Evolutionary conservation across 2,888 invertebrate species (phyloP).

Genomic region (Drosophila incognita): DNA sequence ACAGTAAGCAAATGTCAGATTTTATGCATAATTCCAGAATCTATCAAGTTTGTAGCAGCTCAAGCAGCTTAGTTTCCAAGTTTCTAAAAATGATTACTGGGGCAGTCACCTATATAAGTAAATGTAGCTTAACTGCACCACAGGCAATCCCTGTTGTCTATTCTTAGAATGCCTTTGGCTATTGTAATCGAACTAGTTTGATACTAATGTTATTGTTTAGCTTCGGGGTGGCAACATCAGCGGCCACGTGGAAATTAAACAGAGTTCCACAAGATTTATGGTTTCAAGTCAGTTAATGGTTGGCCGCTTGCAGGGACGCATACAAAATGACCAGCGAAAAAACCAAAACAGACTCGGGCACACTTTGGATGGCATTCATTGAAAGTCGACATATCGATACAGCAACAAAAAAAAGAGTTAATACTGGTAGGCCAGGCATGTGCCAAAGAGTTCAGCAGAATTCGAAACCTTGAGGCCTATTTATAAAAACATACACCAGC

Average conservation of each 20-base stretch:
- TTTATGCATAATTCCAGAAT: not conserved
- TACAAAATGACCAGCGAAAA: conserved; percentile 59
- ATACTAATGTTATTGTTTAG: conserved; percentile 18
- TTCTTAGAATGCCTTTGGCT: conserved; percentile 24
- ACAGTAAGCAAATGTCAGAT: not conserved
- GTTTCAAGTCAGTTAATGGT: conserved; percentile 47
- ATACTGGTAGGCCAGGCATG: conserved; percentile 20
- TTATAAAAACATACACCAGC: conserved; percentile 55
- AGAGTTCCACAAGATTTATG: conserved; percentile 71
- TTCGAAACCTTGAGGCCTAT: conserved; percentile 72
- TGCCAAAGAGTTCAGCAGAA: conserved; percentile 41
- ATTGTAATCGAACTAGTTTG: conserved; percentile 3
- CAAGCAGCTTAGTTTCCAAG: conserved; percentile 5
- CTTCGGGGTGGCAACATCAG: conserved; percentile 7
- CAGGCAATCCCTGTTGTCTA: not conserved
- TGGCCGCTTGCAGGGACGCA: conserved; percentile 44
- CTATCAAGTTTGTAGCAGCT: conserved; percentile 11
- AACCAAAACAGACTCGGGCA: conserved; percentile 34
- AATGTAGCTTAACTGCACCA: not conserved
- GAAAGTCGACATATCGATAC: conserved; percentile 70
- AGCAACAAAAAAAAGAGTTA: conserved; percentile 7
- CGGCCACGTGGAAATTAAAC: conserved; percentile 55
- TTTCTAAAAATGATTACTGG: not conserved
- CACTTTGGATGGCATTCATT: conserved; percentile 68
- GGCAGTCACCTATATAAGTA: not conserved